Conservation (phyloP, 2,888 invertebrate genomes). For the Heliconius sara region DNA sequence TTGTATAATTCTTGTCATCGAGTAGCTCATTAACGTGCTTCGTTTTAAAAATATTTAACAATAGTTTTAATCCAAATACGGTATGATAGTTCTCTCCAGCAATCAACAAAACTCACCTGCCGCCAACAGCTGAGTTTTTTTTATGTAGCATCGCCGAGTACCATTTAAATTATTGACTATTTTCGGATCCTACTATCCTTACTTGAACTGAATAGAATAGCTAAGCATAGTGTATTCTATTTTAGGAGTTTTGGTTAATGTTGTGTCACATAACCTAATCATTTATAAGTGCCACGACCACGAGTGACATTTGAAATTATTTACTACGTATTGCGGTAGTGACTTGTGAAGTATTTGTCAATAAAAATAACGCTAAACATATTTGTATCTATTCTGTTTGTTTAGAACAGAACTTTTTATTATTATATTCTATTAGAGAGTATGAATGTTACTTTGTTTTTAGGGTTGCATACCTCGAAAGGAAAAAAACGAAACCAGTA, state of each 20-base stretch:
- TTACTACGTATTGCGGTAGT: background rate
- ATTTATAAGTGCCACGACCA: background rate
- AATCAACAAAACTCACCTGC: slow-evolving; percentile 47
- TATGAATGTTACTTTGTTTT: too few species aligned
- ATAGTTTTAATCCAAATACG: slow-evolving; percentile 41
- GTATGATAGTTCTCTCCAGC: slow-evolving; percentile 40
- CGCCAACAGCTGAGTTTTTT: slow-evolving; percentile 48
- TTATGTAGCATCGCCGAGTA: slow-evolving; percentile 21
- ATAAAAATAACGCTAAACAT: slow-evolving; percentile 4
- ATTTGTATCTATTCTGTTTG: background rate
- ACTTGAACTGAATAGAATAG: background rate
- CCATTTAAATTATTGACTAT: slow-evolving; percentile 42
- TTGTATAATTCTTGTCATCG: slow-evolving; percentile 4
- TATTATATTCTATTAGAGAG: too few species aligned
- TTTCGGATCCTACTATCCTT: slow-evolving; percentile 18
- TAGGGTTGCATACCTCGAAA: too few species aligned
- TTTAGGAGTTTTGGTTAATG: background rate
- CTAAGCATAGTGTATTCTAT: slow-evolving; percentile 15
- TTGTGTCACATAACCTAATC: background rate
- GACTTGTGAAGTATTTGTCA: background rate
- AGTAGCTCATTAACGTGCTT: slow-evolving; percentile 26
- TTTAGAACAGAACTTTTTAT: background rate
- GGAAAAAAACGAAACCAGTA: too few species aligned
- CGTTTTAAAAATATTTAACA: slow-evolving; percentile 34
- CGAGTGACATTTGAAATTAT: slow-evolving; percentile 7